Evolutionary conservation across 30 jellyfish, hydroid and myxozoan species (phyloP).

Genomic region (Pelagia noctiluca): DNA sequence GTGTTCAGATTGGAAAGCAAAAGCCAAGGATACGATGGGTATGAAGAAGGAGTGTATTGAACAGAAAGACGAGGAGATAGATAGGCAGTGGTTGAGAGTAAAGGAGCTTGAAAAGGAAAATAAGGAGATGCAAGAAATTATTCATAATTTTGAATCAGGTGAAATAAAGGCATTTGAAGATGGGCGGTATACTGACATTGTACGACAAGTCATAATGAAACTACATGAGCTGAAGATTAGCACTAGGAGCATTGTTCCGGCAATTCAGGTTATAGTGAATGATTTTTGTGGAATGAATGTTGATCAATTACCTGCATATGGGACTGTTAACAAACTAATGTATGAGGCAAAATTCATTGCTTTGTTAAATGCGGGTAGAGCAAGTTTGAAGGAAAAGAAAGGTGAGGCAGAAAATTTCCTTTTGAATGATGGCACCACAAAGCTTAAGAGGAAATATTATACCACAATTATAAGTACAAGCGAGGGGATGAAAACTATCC

Average conservation of each 20-base stretch:
- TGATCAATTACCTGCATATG: slow-evolving; percentile 26
- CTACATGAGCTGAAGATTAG: slow-evolving; percentile 30
- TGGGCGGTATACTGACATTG: slow-evolving; percentile 12
- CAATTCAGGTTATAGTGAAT: too few species aligned
- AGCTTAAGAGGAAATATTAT: too few species aligned
- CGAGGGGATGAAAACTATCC: too few species aligned
- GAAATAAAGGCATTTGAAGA: slow-evolving; percentile 8
- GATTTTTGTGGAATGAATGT: too few species aligned
- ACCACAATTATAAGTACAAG: too few species aligned
- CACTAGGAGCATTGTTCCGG: slow-evolving; percentile 32
- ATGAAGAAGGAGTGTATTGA: too few species aligned
- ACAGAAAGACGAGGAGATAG: slow-evolving; percentile 8
- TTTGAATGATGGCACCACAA: too few species aligned
- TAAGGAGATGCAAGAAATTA: slow-evolving; percentile 6
- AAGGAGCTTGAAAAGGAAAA: slow-evolving; percentile 20
- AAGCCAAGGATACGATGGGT: slow-evolving; percentile 4
- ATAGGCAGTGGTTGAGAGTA: slow-evolving; percentile 26
- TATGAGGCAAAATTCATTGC: slow-evolving; percentile 32
- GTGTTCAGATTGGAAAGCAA: slow-evolving; percentile 26
- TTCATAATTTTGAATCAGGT: slow-evolving; percentile 1
- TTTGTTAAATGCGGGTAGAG: slow-evolving; percentile 22
- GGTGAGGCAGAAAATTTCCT: too few species aligned
- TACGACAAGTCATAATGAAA: slow-evolving; percentile 24
- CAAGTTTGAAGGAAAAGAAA: slow-evolving; percentile 7
- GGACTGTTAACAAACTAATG: slow-evolving; percentile 23